Percentiles rank a stretch among this genome's conserved stretches.
phyloP scores from a whole-genome alignment of 2,797 vertebrate species.

The Sternarchorhynchus goeldii region DNA sequence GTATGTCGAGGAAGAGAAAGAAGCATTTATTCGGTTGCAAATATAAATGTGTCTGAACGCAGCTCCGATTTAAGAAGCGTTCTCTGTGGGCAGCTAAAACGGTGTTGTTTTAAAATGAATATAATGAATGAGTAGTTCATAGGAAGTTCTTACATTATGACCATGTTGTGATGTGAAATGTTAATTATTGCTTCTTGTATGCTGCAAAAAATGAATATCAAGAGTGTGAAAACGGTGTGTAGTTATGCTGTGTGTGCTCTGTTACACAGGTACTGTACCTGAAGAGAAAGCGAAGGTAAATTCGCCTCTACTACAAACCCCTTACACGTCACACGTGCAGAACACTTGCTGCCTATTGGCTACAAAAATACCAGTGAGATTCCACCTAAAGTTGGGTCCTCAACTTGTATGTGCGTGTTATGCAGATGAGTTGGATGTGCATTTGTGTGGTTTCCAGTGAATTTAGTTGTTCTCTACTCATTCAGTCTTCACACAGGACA shows the following conservation, averaged over 20 bases:
- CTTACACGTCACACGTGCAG: background rate
- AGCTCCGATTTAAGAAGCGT: background rate
- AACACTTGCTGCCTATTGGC: too few relatives aligned
- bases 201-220: too few relatives aligned
- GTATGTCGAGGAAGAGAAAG: conserved; percentile 23
- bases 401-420: too few relatives aligned
- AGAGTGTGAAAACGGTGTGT: background rate
- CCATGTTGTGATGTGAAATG: background rate
- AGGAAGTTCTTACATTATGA: too few relatives aligned
- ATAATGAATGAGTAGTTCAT: too few relatives aligned
- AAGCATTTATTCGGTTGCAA: conserved; percentile 19
- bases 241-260: conserved; percentile 29
- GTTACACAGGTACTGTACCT: conserved; percentile 77
- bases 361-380: background rate
- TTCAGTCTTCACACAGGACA: too few relatives aligned
- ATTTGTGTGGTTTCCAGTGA: too few relatives aligned
- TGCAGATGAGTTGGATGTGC: too few relatives aligned
- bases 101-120: background rate
- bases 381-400: too few relatives aligned
- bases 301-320: background rate
- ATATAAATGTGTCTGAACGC: background rate
- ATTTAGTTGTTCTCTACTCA: too few relatives aligned
- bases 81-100: background rate
- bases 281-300: conserved; percentile 75
- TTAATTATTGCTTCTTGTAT: background rate